Evolutionary conservation across 2,888 invertebrate species (phyloP).

Genomic region (Holacanthella duospinosa): DNA sequence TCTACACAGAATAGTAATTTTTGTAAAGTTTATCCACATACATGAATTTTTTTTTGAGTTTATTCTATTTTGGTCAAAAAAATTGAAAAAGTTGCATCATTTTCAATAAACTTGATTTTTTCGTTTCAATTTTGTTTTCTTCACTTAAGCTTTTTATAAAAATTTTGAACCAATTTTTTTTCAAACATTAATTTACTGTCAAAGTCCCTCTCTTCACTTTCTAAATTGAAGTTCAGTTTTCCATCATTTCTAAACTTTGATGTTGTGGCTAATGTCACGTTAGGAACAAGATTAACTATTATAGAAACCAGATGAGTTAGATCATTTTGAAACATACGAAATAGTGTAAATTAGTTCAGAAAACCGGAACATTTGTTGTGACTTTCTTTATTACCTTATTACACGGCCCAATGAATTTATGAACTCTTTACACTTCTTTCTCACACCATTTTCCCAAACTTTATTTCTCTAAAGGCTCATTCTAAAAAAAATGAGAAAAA

Average conservation of each 20-base stretch:
- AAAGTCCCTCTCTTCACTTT: no score
- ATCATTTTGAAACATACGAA: background rate
- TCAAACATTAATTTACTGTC: no score
- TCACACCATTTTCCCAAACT: background rate
- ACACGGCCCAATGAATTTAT: slow-evolving; percentile 2
- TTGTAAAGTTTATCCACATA: no score
- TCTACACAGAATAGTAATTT: background rate
- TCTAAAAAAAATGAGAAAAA: background rate
- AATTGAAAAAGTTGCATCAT: background rate
- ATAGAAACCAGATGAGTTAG: slow-evolving; percentile 1
- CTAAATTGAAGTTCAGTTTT: no score
- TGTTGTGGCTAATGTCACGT: background rate
- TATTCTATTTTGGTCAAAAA: background rate
- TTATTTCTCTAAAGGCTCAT: background rate
- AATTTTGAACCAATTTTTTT: no score
- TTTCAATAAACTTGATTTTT: background rate
- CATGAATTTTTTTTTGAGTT: no score
- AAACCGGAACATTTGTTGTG: background rate
- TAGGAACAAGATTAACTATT: background rate
- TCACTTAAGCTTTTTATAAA: background rate
- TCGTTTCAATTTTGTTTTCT: background rate
- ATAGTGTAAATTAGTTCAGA: background rate
- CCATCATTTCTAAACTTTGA: no score
- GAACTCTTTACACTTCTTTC: background rate
- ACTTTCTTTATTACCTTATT: background rate